A percentile compares a stretch with the other conserved stretches of the same genome.
Evolutionary conservation across 2,888 invertebrate species (phyloP).

Genomic region (Cantharis lateralis): DNA sequence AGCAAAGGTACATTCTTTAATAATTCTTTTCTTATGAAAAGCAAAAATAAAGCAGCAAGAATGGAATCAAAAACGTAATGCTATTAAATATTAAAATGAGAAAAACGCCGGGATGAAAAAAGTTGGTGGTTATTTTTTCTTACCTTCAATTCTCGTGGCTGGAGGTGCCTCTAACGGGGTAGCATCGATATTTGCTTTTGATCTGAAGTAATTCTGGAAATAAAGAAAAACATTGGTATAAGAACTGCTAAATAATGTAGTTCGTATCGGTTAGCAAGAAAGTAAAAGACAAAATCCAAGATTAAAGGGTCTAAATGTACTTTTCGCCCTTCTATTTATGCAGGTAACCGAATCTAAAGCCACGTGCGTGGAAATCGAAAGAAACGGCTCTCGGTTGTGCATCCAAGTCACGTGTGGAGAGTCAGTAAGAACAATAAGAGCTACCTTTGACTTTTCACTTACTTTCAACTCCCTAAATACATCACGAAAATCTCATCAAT

Average conservation of each 20-base stretch:
- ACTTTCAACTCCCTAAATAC: slow-evolving; percentile 41
- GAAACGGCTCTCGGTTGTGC: slow-evolving; percentile 10
- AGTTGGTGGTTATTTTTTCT: slow-evolving; percentile 22
- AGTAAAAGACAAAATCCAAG: slow-evolving; percentile 20
- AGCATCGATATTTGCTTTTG: slow-evolving; percentile 41
- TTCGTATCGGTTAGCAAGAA: slow-evolving; percentile 4
- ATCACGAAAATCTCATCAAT: slow-evolving; percentile 33
- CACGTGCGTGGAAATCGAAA: slow-evolving; percentile 36
- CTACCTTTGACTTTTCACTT: slow-evolving; percentile 43
- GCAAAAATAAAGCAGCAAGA: slow-evolving; percentile 38
- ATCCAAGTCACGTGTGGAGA: slow-evolving; percentile 23
- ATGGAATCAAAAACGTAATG: slow-evolving; percentile 41
- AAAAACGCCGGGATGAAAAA: slow-evolving; percentile 4
- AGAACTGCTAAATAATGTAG: background rate
- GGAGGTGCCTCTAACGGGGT: slow-evolving; percentile 45
- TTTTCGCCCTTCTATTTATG: slow-evolving; percentile 22
- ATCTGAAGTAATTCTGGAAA: slow-evolving; percentile 46
- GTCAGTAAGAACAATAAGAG: slow-evolving; percentile 41
- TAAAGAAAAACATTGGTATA: slow-evolving; percentile 18
- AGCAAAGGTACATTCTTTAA: slow-evolving; percentile 46
- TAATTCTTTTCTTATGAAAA: slow-evolving; percentile 42
- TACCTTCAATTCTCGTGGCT: slow-evolving; percentile 50
- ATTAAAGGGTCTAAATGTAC: slow-evolving; percentile 31
- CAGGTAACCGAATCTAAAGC: slow-evolving; percentile 38
- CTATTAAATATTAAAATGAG: slow-evolving; percentile 30